Evolutionary conservation across 2,888 invertebrate species (phyloP).

Genomic region (Disparrhopalites patrizii): DNA sequence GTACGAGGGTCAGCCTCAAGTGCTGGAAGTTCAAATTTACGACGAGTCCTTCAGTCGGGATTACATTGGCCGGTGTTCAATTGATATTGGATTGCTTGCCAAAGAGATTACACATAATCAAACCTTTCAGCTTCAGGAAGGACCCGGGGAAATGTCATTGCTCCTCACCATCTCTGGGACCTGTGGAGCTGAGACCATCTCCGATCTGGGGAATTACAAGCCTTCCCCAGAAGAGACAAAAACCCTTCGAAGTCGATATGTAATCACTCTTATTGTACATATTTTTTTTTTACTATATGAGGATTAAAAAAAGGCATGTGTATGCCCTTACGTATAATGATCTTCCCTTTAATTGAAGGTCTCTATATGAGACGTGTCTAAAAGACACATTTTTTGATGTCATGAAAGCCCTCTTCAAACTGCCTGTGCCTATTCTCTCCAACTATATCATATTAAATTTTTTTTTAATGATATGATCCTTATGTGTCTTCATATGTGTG

Average conservation of each 20-base stretch:
- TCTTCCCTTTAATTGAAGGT: background rate
- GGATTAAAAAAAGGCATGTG: background rate
- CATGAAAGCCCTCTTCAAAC: too few species aligned
- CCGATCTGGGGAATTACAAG: slow-evolving; percentile 79
- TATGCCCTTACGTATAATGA: background rate
- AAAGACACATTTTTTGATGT: too few species aligned
- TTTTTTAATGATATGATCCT: too few species aligned
- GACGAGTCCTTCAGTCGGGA: slow-evolving; percentile 46
- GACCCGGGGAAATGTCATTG: slow-evolving; percentile 68
- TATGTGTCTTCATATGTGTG: too few species aligned
- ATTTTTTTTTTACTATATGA: background rate
- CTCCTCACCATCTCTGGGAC: slow-evolving; percentile 93
- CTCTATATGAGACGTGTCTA: too few species aligned
- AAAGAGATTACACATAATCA: slow-evolving; percentile 87
- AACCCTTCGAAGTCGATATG: slow-evolving; percentile 64
- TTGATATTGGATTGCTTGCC: slow-evolving; percentile 78
- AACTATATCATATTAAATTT: background rate
- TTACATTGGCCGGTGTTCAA: slow-evolving; percentile 60
- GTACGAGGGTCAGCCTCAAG: slow-evolving; percentile 88
- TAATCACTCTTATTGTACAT: slow-evolving; percentile 54
- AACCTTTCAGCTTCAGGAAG: slow-evolving; percentile 85
- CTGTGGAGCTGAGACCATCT: slow-evolving; percentile 85
- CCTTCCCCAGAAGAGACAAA: slow-evolving; percentile 70
- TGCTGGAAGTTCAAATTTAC: slow-evolving; percentile 55
- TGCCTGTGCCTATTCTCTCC: background rate